These are phyloP conservation scores for Hypomecis atomaria DNA, from an alignment of 2,888 invertebrate species.

Conservation along the genomic window DNA sequence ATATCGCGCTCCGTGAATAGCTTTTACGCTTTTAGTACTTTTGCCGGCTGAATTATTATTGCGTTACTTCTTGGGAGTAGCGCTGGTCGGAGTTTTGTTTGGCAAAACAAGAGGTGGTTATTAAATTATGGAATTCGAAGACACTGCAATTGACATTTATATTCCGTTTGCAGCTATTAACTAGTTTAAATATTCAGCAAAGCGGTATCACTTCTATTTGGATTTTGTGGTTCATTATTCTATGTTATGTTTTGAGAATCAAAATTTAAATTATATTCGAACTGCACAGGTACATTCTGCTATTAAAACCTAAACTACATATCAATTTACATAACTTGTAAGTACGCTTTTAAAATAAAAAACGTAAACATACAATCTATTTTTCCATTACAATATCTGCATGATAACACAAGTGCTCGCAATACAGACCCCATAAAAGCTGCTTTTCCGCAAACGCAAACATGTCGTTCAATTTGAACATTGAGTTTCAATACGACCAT, in stretches of 20 bases:
- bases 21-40: slow-evolving; percentile 69
- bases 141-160: slow-evolving; percentile 26
- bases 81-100: slow-evolving; percentile 43
- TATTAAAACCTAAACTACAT: not conserved
- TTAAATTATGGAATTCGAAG: slow-evolving; percentile 27
- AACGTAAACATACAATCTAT: not conserved
- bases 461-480: slow-evolving; percentile 58
- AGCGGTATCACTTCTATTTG: not conserved
- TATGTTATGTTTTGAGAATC: no score
- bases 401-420: slow-evolving; percentile 37
- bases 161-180: slow-evolving; percentile 13
- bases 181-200: not conserved
- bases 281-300: not conserved
- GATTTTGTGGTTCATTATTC: no score
- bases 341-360: no score
- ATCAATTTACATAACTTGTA: no score
- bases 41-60: slow-evolving; percentile 58
- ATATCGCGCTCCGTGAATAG: slow-evolving; percentile 76
- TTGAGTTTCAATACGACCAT: slow-evolving; percentile 66
- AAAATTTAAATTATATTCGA: no score
- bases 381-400: slow-evolving; percentile 31
- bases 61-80: slow-evolving; percentile 47
- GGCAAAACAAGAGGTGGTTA: slow-evolving; percentile 34
- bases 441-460: slow-evolving; percentile 50
- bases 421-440: slow-evolving; percentile 47